Base-by-base conservation (phyloP, 1,140 invertebrate species). In the Caenorhabditis briggsae region DNA sequence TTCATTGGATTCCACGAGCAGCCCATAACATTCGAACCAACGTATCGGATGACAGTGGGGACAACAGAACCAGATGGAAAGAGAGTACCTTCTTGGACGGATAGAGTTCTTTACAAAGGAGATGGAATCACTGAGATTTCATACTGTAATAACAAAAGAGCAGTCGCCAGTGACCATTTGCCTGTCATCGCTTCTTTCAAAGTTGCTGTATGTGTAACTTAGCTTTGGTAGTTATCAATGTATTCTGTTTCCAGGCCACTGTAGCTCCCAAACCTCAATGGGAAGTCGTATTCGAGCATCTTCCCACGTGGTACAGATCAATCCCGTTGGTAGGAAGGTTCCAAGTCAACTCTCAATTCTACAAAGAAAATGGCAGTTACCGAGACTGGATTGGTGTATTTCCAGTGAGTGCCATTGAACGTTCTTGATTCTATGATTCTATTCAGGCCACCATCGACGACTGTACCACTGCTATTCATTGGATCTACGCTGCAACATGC, bases 311-410 rank as follows among this genome's bases (percentile, higher is more conserved):
- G 88, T 88, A 84, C 65, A 74, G 83, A 20, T 25, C 65, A n/a
- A 59, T 88, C 6, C 88, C 88, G 33, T 55, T 88, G 18, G 53
- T 85, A 11, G 83, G 82, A 43, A 83, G 88, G 41, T 88, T 88
- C 48, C 88, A 84, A 53, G 50, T 82, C 18, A 48, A 65, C 16
- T 6, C 50, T 33, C 11, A 74, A 16, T 88, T 50, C 46, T 88
- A 87, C 64, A 53, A 61, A 18, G 61, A 85, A 48, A 83, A 84
- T 20, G 88, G 88, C 23, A 84, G 82, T 23, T 88, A 88, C 53
- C 87, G 53, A 2, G 88, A 88, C 48, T 88, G 88, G 88, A 83
- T 88, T 53, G 88, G 88, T 2, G 23, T 88, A 14, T 87, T 87
- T 33, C 86, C 86, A 16, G 85, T 86, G 18, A 25, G 48, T 23